Base-by-base conservation (phyloP, 2,797 vertebrate species). In the Selene dorsalis region DNA sequence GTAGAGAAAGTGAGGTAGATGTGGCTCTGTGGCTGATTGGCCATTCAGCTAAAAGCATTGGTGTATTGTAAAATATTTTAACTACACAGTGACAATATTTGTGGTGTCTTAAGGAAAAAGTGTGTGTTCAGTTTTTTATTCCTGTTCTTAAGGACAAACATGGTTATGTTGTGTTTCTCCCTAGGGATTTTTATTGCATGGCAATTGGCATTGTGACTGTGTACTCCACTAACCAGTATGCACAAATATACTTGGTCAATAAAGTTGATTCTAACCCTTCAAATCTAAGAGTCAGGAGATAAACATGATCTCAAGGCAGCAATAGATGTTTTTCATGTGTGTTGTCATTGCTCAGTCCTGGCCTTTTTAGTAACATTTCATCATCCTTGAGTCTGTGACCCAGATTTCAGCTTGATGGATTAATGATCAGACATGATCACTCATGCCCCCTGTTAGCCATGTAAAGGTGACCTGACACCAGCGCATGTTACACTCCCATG, bases 381-480 rank as follows among this genome's bases (percentile, higher is more conserved):
- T 56, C 17, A 77, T 79, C 48, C 53, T 18, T 61, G 69, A 67
- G 74, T 66, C 35, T 45, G 52, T 83, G 88, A 88, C 92, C 91
- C 73, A 89, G 35, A 87, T 88, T 82, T 74, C 12, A 35, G 52
- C 22, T 17, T 70, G 76, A 80, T 26, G 24, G 78, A 73, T 87
- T 81, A 62, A 87, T 82, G 82, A 91, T 84, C 78, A 65, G 78
- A 79, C 68, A 52, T 41, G 71, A 83, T 84, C 73, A 52, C 47
- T 84, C 84, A 81, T 71, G 79, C 50, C 48, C n/a, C 28, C 75
- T 26, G 73, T 69, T 79, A 75, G 63, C 24, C 1, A 61, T 45
- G 28, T 50, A 77, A 82, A 80, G 82, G 64, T 86, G 90, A 90
- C 84, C 84, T 78, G 85, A 87, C 84, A 81, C 47, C 56, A 63